Base-by-base conservation (phyloP, 2,113 vertebrate genomes). In the Anhinga anhinga region DNA sequence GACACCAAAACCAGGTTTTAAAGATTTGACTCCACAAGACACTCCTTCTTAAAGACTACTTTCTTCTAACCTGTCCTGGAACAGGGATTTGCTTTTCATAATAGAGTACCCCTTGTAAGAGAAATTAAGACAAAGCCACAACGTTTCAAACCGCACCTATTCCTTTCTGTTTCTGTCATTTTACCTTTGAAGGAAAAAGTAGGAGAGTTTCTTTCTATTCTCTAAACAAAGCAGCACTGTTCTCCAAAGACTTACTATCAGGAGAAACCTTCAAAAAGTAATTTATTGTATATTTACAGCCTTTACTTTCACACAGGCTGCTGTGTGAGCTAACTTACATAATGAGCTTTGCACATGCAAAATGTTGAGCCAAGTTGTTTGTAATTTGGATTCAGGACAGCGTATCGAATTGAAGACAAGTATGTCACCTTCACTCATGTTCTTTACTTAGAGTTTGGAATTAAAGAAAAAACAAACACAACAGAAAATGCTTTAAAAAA, bases 321-420 rank as follows among this genome's bases (percentile, higher is more conserved):
- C 73, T 53, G 17, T 0, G 1, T 16, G 34, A 73, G 8, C 15
- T 20, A 32, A 7, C 13, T 40, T 10, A 20, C 25, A 3, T 5
- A 15, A 32, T 7, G 13, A 36, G 15, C 7, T 26, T 11, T 9
- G 36, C 25, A 45, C 5, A 6, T 6, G 22, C 27, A 65, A 49
- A 36, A 25, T 44, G 74, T 15, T 13, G 44, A 72, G 34, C 2
- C 27, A 45, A 72, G 5, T 0, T 10, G 18, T 34, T 59, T 50
- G 38, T 9, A 16, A 26, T 2, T 7, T 20, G 34, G 19, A 49
- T 63, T 11, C 72, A 88, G 25, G 20, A 42, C 14, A 53, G 29
- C 2, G 18, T 2, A 30, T 7, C 1, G 0, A 59, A 63, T 0
- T 13, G 5, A 91, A 78, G 11, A 20, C 9, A 67, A 38, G 7